Conservation (phyloP, 2,113 vertebrate species). For the Hyperopisus bebe region DNA sequence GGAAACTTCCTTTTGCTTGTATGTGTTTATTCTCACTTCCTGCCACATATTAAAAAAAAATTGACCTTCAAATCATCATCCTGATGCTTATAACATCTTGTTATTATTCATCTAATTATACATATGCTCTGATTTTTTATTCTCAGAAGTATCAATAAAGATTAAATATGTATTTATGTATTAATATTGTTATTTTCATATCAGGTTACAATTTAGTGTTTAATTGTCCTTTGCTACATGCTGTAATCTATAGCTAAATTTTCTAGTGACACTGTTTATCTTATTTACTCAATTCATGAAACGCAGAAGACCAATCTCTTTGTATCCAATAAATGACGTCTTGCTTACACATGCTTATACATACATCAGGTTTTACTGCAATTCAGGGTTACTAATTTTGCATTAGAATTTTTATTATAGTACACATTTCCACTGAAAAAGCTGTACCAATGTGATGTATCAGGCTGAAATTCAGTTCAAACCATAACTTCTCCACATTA, state of each 20-base stretch:
- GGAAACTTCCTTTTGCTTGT: not conserved
- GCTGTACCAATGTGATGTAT: not conserved
- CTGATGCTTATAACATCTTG: not conserved
- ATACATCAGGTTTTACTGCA: not conserved
- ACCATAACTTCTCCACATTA: not conserved
- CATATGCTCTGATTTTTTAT: not conserved
- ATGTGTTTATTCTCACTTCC: not conserved
- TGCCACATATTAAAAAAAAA: not conserved
- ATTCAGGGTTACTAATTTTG: not conserved
- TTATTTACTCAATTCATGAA: not conserved
- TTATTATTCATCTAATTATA: not conserved
- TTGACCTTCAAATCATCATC: not conserved
- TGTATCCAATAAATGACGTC: not conserved
- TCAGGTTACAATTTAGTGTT: not conserved
- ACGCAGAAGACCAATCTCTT: not conserved
- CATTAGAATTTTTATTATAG: not conserved
- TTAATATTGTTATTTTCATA: not conserved
- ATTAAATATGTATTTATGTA: not conserved
- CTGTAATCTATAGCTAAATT: not conserved
- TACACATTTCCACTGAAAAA: not conserved
- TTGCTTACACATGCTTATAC: not conserved
- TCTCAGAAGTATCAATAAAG: not conserved
- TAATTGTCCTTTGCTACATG: not conserved
- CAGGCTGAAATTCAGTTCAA: not conserved
- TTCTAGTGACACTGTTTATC: not conserved